Evolutionary conservation across 2,113 vertebrate species (phyloP).

Genomic region (Hippotragus niger): DNA sequence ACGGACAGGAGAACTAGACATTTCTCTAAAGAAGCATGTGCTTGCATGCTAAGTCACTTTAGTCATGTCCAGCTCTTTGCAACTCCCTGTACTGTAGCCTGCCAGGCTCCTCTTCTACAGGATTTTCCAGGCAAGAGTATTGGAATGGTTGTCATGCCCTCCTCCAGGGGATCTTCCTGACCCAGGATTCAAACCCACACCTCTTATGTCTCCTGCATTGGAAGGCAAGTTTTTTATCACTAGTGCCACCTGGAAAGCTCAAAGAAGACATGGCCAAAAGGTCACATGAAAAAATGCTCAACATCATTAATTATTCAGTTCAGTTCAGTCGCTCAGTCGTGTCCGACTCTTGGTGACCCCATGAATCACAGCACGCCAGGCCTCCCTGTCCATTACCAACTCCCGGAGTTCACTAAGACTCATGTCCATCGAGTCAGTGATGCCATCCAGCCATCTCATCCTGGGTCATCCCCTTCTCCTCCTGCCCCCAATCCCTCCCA

Average conservation of each 20-base stretch:
- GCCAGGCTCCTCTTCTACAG: not conserved
- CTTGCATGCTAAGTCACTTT: not conserved
- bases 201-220: not conserved
- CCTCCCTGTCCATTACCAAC: no score
- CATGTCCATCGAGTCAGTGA: no score
- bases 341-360: no score
- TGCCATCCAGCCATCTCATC: no score
- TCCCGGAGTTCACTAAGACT: no score
- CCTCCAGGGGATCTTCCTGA: not conserved
- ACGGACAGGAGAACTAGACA: not conserved
- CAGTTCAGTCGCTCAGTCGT: no score
- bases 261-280: not conserved
- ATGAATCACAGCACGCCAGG: no score
- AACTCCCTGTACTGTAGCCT: not conserved
- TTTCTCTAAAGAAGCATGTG: not conserved
- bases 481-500: no score
- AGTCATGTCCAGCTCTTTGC: not conserved
- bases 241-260: not conserved
- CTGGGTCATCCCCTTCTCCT: no score
- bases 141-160: not conserved
- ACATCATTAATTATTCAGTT: not conserved
- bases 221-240: not conserved
- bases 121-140: not conserved
- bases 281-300: not conserved
- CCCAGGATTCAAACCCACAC: not conserved